Evolutionary conservation across 2,113 vertebrate genomes (phyloP).

Genomic region (Elephantulus edwardii): DNA sequence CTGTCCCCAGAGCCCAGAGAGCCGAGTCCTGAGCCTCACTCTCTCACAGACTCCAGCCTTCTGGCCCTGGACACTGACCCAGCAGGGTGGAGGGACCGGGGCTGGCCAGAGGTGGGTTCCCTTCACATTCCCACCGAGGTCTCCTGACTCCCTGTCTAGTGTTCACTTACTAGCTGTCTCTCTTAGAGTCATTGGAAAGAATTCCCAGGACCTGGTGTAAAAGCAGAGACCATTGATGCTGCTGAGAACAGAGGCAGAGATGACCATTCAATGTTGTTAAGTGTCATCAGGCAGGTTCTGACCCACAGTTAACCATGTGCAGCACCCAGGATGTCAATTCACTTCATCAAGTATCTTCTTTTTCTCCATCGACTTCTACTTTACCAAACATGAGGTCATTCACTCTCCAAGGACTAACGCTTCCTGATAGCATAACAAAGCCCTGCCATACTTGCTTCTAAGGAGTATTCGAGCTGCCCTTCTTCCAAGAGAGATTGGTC

Average conservation of each 20-base stretch:
- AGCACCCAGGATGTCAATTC: too few species aligned
- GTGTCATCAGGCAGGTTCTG: too few species aligned
- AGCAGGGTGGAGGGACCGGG: neutral
- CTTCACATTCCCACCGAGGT: neutral
- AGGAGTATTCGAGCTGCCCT: too few species aligned
- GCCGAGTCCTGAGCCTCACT: neutral
- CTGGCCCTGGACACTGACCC: neutral
- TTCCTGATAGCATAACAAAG: too few species aligned
- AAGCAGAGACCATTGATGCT: accelerated
- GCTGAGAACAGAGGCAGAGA: neutral
- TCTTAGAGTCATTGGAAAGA: neutral
- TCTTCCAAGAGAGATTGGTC: too few species aligned
- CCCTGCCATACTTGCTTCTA: too few species aligned
- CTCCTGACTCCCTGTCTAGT: neutral
- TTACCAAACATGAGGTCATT: too few species aligned
- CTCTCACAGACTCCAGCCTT: neutral
- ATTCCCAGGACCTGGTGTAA: neutral
- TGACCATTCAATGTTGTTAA: too few species aligned
- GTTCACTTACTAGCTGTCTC: neutral
- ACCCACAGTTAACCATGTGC: too few species aligned
- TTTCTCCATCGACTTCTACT: too few species aligned
- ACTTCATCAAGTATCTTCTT: too few species aligned
- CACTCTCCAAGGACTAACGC: too few species aligned
- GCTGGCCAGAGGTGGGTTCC: neutral
- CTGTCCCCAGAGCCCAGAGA: neutral